Percentiles rank a stretch among this genome's conserved stretches.
phyloP scores from a whole-genome alignment of 1,140 invertebrate genomes.

The Lysiphlebus fabarum region DNA sequence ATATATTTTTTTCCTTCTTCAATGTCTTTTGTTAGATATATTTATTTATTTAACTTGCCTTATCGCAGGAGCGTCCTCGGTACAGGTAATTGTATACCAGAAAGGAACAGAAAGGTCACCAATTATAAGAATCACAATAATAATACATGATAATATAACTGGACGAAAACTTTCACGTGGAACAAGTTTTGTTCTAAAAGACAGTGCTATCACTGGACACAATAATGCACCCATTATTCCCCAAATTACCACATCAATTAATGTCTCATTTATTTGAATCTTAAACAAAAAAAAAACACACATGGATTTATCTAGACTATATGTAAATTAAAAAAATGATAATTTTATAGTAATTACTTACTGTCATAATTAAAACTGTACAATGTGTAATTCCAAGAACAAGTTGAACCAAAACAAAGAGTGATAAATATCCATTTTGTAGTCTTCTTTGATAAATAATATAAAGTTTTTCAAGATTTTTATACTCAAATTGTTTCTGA shows the following conservation, averaged over 20 bases:
- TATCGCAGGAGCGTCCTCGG: constrained; percentile 38
- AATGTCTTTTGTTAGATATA: background rate
- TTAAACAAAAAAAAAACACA: constrained; percentile 18
- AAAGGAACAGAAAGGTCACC: constrained; percentile 59
- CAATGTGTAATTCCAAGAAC: constrained; percentile 64
- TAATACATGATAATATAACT: constrained; percentile 54
- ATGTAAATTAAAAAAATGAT: constrained; percentile 5
- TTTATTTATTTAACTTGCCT: constrained; percentile 36
- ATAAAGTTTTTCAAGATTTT: constrained; percentile 71
- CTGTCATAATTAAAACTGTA: constrained; percentile 57
- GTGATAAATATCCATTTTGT: constrained; percentile 72
- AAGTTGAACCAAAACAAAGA: constrained; percentile 69
- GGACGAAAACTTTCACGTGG: constrained; percentile 53
- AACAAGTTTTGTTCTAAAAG: constrained; percentile 52
- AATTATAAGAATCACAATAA: constrained; percentile 50
- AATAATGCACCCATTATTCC: constrained; percentile 45
- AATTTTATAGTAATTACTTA: constrained; percentile 42
- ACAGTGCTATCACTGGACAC: constrained; percentile 54
- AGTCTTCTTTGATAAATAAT: constrained; percentile 70
- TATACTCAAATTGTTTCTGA: constrained; percentile 71
- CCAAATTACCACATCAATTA: constrained; percentile 48
- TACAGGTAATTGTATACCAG: constrained; percentile 52
- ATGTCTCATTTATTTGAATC: constrained; percentile 42
- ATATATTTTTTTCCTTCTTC: constrained; percentile 12
- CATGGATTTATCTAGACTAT: background rate